Evolutionary conservation across 2,797 vertebrate genomes (phyloP).

Genomic region (Malurus leucopterus): DNA sequence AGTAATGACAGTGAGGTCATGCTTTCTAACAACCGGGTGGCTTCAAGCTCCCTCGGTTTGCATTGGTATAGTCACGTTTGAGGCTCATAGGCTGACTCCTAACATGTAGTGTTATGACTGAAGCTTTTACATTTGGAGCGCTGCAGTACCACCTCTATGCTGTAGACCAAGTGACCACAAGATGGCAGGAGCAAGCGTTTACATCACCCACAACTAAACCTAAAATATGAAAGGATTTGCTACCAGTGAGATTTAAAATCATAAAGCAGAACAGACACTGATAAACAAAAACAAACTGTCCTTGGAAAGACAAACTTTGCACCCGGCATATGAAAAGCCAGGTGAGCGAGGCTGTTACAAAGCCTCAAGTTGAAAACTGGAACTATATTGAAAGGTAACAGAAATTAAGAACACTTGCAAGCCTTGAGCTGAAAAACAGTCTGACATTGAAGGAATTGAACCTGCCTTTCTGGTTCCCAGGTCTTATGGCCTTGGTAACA

Average conservation of each 20-base stretch:
- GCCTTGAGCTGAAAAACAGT: neutral
- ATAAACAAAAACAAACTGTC: neutral
- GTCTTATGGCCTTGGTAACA: neutral
- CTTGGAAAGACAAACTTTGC: neutral
- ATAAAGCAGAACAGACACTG: neutral
- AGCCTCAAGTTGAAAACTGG: neutral
- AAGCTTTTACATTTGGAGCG: neutral
- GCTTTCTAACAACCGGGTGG: neutral
- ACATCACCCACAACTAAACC: neutral
- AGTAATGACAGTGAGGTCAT: neutral
- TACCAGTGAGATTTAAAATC: neutral
- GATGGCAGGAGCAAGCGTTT: neutral
- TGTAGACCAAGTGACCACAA: neutral
- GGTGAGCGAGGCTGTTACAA: neutral
- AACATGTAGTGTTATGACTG: rapidly evolving
- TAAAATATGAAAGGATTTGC: neutral
- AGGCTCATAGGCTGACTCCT: neutral
- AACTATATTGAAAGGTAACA: neutral
- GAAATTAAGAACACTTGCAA: neutral
- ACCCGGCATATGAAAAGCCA: neutral
- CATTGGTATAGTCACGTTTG: neutral
- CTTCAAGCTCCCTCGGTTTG: neutral
- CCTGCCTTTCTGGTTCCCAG: neutral
- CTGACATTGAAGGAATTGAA: neutral
- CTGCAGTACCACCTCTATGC: neutral